Conservation (phyloP, 2,113 vertebrate species). For the Rattus norvegicus region DNA sequence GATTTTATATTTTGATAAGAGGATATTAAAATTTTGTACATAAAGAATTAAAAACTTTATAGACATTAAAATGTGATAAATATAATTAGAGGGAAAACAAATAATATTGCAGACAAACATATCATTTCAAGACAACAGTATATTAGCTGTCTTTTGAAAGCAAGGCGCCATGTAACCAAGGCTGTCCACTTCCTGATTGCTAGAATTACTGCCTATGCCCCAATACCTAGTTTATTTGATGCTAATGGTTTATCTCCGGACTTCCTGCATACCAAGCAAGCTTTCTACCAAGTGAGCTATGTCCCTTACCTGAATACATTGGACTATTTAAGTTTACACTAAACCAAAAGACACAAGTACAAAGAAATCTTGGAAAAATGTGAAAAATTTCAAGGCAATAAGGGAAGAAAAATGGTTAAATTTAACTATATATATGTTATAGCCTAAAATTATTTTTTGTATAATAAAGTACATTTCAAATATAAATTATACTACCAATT, state of each 20-base stretch:
- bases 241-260: background rate
- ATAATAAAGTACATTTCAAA: background rate
- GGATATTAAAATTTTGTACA: background rate
- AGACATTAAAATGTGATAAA: background rate
- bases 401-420: background rate
- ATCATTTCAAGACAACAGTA: background rate
- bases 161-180: too few relatives aligned
- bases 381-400: background rate
- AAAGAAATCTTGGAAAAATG: background rate
- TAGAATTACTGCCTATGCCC: background rate
- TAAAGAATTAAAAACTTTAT: background rate
- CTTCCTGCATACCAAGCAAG: background rate
- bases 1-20: background rate
- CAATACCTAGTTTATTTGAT: too few relatives aligned
- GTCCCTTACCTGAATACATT: background rate
- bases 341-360: background rate
- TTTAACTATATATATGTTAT: background rate
- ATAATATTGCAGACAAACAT: background rate
- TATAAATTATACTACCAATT: background rate
- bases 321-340: background rate
- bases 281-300: background rate
- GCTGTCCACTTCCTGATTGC: background rate
- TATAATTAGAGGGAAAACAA: background rate
- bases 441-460: background rate
- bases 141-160: background rate